Conservation (phyloP, 2,797 vertebrate genomes). For the Acrossocheilus wenchowensis region DNA sequence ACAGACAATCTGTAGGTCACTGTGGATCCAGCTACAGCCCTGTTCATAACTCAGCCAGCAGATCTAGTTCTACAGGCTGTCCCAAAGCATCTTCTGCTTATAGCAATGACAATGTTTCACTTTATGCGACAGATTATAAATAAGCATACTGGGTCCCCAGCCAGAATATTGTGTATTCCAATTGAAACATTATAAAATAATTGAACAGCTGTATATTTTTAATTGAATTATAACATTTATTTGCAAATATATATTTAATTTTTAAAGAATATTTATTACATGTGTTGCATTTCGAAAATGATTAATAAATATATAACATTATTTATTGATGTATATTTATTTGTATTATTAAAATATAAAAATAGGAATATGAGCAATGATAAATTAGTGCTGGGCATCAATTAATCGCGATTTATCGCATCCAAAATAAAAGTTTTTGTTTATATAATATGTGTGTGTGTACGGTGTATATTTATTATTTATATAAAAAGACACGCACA, state of each 20-base stretch:
- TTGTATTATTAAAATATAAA: background rate
- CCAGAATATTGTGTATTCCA: background rate
- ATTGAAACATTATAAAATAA: background rate
- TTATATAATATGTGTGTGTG: too few relatives aligned
- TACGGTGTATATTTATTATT: too few relatives aligned
- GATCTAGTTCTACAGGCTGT: background rate
- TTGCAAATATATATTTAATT: background rate
- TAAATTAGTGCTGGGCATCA: background rate
- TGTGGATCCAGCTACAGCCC: background rate
- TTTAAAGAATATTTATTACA: background rate
- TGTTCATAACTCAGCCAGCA: background rate
- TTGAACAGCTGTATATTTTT: background rate
- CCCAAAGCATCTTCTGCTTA: background rate
- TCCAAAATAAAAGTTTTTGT: background rate
- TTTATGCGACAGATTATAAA: background rate
- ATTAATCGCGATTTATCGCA: background rate
- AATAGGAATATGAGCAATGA: background rate
- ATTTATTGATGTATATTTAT: background rate
- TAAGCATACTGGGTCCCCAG: background rate
- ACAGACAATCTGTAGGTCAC: background rate
- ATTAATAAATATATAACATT: background rate
- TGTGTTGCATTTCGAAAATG: background rate
- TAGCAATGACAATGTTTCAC: background rate
- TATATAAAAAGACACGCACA: too few relatives aligned
- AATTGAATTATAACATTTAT: background rate